Evolutionary conservation across 2,888 invertebrate species (phyloP).

Genomic region (Morpho helenor): DNA sequence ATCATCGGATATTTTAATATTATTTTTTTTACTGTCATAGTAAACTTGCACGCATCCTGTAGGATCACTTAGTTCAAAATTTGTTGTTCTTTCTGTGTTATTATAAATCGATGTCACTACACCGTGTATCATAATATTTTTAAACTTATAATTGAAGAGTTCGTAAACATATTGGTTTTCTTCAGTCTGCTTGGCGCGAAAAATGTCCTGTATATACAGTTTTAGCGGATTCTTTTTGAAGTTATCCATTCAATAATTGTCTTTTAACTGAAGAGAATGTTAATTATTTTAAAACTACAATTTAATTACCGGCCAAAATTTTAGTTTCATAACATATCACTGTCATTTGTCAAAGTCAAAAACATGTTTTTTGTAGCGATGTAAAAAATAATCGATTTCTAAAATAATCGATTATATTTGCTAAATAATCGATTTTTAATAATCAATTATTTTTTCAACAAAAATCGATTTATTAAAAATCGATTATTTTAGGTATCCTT

Average conservation of each 20-base stretch:
- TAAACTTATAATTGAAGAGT: conserved; percentile 56
- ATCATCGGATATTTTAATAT: conserved; percentile 36
- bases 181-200: conserved; percentile 50
- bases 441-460: no score
- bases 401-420: no score
- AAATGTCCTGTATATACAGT: conserved; percentile 66
- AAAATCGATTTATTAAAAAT: no score
- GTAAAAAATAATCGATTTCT: no score
- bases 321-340: no score
- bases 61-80: conserved; percentile 62
- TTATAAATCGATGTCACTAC: conserved; percentile 58
- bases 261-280: no score
- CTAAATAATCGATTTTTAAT: no score
- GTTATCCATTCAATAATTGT: conserved; percentile 30
- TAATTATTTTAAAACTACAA: no score
- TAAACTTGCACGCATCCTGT: conserved; percentile 62
- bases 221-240: conserved; percentile 54
- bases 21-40: conserved; percentile 52
- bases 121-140: conserved; percentile 66
- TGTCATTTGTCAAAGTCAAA: no score
- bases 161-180: conserved; percentile 62
- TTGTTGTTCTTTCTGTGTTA: conserved; percentile 36
- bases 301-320: no score
- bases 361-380: no score
- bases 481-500: no score